Conservation (phyloP, 2,888 invertebrate genomes). For the Eupithecia exiguata region DNA sequence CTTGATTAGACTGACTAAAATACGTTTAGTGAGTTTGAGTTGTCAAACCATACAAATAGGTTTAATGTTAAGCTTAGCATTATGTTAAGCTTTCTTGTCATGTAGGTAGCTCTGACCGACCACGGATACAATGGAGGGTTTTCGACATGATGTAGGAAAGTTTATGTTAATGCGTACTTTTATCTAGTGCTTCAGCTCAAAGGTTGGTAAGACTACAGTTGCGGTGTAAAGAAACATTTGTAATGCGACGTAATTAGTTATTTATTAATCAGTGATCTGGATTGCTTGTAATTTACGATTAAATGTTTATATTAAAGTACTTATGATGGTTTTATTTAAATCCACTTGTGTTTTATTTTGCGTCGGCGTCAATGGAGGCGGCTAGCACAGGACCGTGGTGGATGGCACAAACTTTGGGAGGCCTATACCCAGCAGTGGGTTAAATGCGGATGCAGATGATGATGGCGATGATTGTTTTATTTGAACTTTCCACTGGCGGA, state of each 20-base stretch:
- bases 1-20: background rate
- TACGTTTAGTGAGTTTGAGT: background rate
- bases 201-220: slow-evolving; percentile 15
- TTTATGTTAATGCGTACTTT: background rate
- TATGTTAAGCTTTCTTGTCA: no score
- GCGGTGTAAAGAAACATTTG: background rate
- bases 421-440: no score
- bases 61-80: no score
- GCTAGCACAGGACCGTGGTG: no score
- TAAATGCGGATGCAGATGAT: no score
- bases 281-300: slow-evolving; percentile 40
- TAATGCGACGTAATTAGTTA: slow-evolving; percentile 21
- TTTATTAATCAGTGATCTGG: slow-evolving; percentile 40
- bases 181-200: background rate
- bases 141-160: slow-evolving; percentile 4
- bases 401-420: no score
- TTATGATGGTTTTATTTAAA: background rate
- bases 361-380: no score
- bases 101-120: background rate
- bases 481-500: no score
- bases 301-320: slow-evolving; percentile 31
- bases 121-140: background rate
- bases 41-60: background rate
- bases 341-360: background rate
- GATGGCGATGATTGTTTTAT: no score